A percentile compares a stretch with the other conserved stretches of the same genome.
Conservation (phyloP, 2,113 vertebrate species). For the Zosterops pallidus region DNA sequence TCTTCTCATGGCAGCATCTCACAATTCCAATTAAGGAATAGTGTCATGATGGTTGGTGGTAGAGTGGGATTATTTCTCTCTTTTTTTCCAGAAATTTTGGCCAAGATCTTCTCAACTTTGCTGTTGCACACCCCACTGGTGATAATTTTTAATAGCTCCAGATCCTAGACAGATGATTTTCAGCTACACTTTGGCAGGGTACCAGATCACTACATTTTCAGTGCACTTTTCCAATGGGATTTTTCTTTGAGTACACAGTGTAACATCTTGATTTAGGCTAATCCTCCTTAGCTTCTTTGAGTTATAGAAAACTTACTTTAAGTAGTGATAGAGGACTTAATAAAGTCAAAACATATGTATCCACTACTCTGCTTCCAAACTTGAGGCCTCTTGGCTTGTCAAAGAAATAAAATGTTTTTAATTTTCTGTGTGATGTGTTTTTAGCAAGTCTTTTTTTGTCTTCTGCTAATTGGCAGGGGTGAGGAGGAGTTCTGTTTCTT, state of each 20-base stretch:
- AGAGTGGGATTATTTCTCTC: background rate
- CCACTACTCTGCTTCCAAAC: background rate
- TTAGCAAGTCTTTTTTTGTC: background rate
- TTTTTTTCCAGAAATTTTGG: background rate
- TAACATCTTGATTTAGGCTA: background rate
- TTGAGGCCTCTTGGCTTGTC: background rate
- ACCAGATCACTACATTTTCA: background rate
- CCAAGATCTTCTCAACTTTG: background rate
- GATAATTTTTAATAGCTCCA: background rate
- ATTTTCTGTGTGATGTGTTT: background rate
- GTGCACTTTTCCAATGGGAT: background rate
- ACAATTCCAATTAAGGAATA: background rate
- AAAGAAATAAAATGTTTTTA: background rate
- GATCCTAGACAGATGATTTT: background rate
- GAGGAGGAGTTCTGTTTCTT: background rate
- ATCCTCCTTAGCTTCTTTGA: background rate
- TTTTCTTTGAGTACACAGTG: background rate
- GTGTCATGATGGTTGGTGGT: background rate
- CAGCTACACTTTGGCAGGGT: background rate
- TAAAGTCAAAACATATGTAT: background rate
- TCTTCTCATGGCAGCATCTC: background rate
- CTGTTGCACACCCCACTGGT: background rate
- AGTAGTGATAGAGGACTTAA: background rate
- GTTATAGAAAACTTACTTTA: background rate
- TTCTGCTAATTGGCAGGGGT: background rate